A percentile compares a stretch with the other conserved stretches of the same genome.
These are phyloP conservation scores for Turnix velox DNA, from an alignment of 2,113 vertebrate genomes.

Conservation along the genomic window DNA sequence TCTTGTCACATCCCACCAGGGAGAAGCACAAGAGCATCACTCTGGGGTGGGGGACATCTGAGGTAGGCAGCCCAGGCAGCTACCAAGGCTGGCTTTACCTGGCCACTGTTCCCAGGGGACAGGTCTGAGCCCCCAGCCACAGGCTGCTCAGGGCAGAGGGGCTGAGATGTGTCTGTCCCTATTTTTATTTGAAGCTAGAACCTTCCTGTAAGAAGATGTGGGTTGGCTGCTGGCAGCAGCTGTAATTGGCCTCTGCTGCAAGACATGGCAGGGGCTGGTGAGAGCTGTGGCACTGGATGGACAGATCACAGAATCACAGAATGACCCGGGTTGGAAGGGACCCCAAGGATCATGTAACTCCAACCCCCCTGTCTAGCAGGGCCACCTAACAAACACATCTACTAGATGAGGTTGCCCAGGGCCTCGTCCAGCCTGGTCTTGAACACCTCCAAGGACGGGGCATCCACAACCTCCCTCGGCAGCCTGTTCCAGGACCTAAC, in stretches of 20 bases:
- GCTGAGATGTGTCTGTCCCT: fast-evolving
- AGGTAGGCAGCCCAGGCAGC: not conserved
- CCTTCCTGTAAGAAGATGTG: not conserved
- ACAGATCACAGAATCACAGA: no score
- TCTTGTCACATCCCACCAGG: not conserved
- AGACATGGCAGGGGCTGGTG: not conserved
- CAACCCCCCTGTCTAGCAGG: no score
- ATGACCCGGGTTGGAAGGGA: no score
- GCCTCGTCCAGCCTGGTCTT: no score
- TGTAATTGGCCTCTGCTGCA: fast-evolving
- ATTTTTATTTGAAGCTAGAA: not conserved
- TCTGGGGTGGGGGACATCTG: fast-evolving
- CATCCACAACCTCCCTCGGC: no score
- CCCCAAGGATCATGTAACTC: no score
- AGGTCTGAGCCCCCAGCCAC: fast-evolving
- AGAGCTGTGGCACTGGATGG: not conserved
- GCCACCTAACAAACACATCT: no score
- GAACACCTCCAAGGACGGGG: no score
- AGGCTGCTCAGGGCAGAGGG: not conserved
- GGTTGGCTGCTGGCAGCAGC: not conserved
- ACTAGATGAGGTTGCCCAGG: no score
- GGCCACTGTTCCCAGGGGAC: not conserved
- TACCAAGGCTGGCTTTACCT: fast-evolving
- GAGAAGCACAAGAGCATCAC: not conserved
- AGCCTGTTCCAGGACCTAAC: no score